Evolutionary conservation across 2,113 vertebrate genomes (phyloP).

Genomic region (Bathybates hornii): DNA sequence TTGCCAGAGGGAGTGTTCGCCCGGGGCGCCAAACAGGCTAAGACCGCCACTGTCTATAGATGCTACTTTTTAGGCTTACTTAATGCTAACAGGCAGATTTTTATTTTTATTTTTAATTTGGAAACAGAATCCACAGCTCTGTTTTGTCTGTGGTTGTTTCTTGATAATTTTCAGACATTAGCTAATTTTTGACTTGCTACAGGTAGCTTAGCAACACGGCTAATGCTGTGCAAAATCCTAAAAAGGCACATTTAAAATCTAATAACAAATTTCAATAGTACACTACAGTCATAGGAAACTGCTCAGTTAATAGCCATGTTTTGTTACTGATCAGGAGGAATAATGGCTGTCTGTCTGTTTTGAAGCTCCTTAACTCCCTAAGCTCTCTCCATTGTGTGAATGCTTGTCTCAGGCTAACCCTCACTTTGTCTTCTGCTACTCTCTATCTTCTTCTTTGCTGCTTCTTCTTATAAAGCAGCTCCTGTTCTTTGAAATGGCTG

Average conservation of each 20-base stretch:
- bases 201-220: background rate
- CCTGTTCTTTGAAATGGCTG: background rate
- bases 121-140: background rate
- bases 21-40: fast-evolving
- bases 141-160: background rate
- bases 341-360: background rate
- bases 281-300: background rate
- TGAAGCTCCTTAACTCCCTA: background rate
- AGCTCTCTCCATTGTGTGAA: background rate
- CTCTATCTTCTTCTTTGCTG: background rate
- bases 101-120: background rate
- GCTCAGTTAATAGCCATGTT: background rate
- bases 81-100: background rate
- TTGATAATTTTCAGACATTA: background rate
- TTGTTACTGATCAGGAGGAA: background rate
- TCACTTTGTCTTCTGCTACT: background rate
- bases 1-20: background rate
- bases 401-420: background rate
- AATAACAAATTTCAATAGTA: background rate
- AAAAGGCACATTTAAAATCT: background rate
- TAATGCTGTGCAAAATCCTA: background rate
- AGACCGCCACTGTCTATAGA: background rate
- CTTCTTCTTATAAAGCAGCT: background rate
- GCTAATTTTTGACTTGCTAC: background rate
- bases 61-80: background rate